These are phyloP conservation scores for Leucosticte australis DNA, from an alignment of 2,113 vertebrate species.

Conservation along the genomic window DNA sequence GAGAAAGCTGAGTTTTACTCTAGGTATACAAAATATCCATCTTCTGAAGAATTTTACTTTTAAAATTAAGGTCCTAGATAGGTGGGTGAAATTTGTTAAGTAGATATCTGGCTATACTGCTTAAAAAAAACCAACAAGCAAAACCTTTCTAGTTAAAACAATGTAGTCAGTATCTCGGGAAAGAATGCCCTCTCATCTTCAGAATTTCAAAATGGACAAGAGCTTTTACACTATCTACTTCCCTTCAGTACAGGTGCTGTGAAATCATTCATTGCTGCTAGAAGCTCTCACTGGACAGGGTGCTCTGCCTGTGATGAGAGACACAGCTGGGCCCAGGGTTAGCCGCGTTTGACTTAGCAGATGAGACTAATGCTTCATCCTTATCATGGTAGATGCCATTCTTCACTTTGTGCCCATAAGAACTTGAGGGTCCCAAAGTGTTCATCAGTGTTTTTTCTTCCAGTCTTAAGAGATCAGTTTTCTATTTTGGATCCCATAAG, in stretches of 20 bases:
- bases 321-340: background rate
- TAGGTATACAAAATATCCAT: background rate
- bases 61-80: background rate
- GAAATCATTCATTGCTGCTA: background rate
- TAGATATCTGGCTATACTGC: background rate
- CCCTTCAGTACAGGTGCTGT: background rate
- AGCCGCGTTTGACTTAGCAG: background rate
- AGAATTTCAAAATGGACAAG: background rate
- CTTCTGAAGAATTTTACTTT: background rate
- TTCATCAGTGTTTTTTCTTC: background rate
- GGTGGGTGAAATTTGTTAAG: background rate
- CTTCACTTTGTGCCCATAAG: rapidly evolving
- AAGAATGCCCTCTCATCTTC: background rate
- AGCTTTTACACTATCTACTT: background rate
- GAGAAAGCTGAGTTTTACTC: background rate
- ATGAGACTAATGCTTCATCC: background rate
- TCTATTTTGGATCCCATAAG: background rate
- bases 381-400: background rate
- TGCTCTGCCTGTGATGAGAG: background rate
- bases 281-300: background rate
- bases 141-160: background rate
- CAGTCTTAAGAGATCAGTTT: background rate
- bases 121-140: background rate
- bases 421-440: background rate
- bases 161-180: background rate